Base-by-base conservation (phyloP, 2,797 vertebrate genomes). In the Helicolenus hilgendorfi region DNA sequence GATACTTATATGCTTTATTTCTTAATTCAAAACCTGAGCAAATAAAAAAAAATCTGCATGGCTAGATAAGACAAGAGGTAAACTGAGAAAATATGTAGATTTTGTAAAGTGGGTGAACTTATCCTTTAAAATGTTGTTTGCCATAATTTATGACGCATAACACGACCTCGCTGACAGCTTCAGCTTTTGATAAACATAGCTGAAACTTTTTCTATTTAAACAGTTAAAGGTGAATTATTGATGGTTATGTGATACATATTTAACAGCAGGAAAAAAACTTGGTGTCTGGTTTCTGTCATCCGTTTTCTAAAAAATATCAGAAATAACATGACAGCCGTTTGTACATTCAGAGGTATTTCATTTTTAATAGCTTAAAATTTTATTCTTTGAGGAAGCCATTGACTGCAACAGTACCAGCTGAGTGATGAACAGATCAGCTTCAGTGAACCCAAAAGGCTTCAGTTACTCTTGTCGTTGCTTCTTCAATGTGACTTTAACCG, bases 341-440 rank as follows among this genome's bases (percentile, higher is more conserved):
- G 20, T 70, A 85, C 79, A 86, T 84, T 90, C 91, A 88, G 93
- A 90, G 93, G 93, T 92, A 92, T 92, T 91, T 90, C 72, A 79
- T 81, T 83, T 83, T 89, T 79, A 89, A 87, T 80, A 89, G 74
- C 85, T 91, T 90, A 58, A 73, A 88, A 59, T 62, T 60, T 35
- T 33, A 4, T 79, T 60, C 11, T 78, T 59, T 29, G 18, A 78
- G 58, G 72, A 84, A 71, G 74, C 29, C 10, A 3, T 7, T 35
- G 72, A 77, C 64, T 64, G 69, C 63, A 22, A 38, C 67, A 68
- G 79, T 22, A 78, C 33, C 75, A 31, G 72, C 77, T 64, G 68
- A 29, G 67, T 1, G 53, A 68, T 49, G 45, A 49, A 20, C 69
- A 13, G 29, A 55, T 31, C 76, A 38, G 75, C 62, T 73, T 67